Percentiles rank a stretch among this genome's conserved stretches.
Conservation (phyloP, 35 echinoderm and acorn worm genomes). For the Amphiura filiformis region DNA sequence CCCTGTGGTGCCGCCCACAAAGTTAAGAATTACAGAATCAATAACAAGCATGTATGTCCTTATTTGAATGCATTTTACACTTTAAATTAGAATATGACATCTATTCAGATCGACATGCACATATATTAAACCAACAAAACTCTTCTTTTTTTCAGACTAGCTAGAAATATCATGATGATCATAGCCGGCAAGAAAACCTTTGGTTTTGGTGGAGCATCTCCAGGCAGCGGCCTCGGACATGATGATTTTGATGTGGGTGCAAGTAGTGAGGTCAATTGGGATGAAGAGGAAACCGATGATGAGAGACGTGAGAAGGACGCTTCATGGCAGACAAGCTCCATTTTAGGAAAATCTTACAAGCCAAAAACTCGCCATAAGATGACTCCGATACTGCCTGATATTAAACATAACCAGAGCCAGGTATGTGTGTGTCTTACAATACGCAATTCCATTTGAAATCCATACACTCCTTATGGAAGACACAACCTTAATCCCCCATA, state of each 20-base stretch:
- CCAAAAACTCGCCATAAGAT: conserved; percentile 97
- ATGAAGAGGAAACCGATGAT: conserved; percentile 46
- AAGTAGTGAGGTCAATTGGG: conserved; percentile 22
- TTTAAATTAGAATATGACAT: too few relatives aligned
- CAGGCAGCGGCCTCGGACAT: background rate
- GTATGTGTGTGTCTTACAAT: conserved; percentile 45
- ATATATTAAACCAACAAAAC: too few relatives aligned
- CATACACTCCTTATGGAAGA: too few relatives aligned
- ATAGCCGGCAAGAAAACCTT: conserved; percentile 50
- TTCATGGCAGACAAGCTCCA: conserved; percentile 61
- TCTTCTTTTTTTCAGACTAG: conserved; percentile 50
- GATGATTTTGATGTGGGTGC: conserved; percentile 20
- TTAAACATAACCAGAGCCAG: conserved; percentile 94
- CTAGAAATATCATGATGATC: conserved; percentile 91
- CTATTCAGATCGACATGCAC: too few relatives aligned
- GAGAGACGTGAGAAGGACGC: conserved; percentile 8
- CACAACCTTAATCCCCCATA: too few relatives aligned
- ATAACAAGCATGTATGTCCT: too few relatives aligned
- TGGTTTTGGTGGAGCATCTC: background rate
- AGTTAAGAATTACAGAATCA: too few relatives aligned
- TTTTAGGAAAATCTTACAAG: conserved; percentile 98
- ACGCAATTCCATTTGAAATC: too few relatives aligned
- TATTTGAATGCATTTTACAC: too few relatives aligned
- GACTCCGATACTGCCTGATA: conserved; percentile 83
- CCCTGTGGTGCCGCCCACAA: too few relatives aligned